Base-by-base conservation (phyloP, 2,113 vertebrate genomes). In the Morphnarchus princeps region DNA sequence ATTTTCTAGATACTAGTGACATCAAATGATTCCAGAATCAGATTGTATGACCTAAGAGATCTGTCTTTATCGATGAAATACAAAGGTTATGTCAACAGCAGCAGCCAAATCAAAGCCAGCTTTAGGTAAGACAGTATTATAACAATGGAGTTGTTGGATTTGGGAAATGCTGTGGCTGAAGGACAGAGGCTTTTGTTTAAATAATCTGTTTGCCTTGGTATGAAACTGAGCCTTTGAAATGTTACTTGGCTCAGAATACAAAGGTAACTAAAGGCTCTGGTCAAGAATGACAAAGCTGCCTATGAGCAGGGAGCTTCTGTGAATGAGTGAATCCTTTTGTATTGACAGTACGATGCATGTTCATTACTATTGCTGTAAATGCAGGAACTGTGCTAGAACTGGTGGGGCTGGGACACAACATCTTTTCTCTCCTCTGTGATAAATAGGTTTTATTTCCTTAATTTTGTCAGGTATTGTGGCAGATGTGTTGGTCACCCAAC, bases 41-140 rank as follows among this genome's bases (percentile, higher is more conserved):
- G 99, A 63, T 97, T 99, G 28, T 99, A 99, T 87, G 99, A 99
- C 97, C 97, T 99, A 90, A 98, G 99, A 98, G 99, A 99, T 98
- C 98, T 99, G 93, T 99, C 99, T 82, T 95, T 99, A 32, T 99
- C 99, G 43, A 99, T 99, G 99, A 99, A 99, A 79, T 99, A 99
- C 97, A 99, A 99, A 96, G 99, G 99, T 87, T 99, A 99, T 65
- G 99, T 99, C 90, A 99, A 99, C 98, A 99, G 99, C 98, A 99
- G 99, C 98, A 99, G 99, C 97, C 99, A 99, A 97, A 99, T 99
- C 96, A 99, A 99, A 98, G 99, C 99, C 63, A 99, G 99, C 97
- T 99, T 99, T 98, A 99, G 99, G 99, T 99, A 98, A 98, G 95
- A 73, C 16, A 34, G 4, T 36, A 7, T 34, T 55, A 13, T 4